Percentiles rank a stretch among this genome's conserved stretches.
Conservation (phyloP, 2,113 vertebrate species). For the Microcebus tavaratra region DNA sequence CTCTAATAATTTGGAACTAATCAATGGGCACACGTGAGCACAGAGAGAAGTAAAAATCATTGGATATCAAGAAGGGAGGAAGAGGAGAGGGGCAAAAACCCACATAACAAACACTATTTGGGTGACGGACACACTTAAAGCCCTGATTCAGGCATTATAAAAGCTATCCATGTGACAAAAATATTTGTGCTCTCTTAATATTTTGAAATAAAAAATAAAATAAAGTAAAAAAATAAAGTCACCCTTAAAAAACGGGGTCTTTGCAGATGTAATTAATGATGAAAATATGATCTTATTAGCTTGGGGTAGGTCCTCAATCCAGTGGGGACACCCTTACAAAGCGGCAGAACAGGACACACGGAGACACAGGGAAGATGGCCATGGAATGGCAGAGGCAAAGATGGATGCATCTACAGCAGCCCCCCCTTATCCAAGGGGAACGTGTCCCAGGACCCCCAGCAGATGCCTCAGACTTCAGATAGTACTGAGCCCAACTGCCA, state of each 20-base stretch:
- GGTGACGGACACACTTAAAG: no score
- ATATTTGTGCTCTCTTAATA: no score
- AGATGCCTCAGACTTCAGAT: neutral
- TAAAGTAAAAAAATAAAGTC: no score
- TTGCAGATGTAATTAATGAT: neutral
- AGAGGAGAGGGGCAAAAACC: no score
- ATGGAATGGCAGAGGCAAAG: neutral
- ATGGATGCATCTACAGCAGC: accelerated
- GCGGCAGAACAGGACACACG: neutral
- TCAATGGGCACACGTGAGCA: no score
- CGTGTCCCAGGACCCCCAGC: neutral
- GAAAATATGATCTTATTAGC: neutral
- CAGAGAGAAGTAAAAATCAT: no score
- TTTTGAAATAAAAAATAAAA: no score
- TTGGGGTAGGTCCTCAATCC: neutral
- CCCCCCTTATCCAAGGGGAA: neutral
- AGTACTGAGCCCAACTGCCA: neutral
- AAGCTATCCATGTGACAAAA: no score
- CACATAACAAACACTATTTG: no score
- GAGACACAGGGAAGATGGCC: accelerated
- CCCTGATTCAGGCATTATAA: no score
- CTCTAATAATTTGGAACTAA: no score
- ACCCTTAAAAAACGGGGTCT: neutral
- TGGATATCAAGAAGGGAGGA: no score
- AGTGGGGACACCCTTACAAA: accelerated